Evolutionary conservation across 1,140 invertebrate species (phyloP).

Genomic region (Asobara japonica): DNA sequence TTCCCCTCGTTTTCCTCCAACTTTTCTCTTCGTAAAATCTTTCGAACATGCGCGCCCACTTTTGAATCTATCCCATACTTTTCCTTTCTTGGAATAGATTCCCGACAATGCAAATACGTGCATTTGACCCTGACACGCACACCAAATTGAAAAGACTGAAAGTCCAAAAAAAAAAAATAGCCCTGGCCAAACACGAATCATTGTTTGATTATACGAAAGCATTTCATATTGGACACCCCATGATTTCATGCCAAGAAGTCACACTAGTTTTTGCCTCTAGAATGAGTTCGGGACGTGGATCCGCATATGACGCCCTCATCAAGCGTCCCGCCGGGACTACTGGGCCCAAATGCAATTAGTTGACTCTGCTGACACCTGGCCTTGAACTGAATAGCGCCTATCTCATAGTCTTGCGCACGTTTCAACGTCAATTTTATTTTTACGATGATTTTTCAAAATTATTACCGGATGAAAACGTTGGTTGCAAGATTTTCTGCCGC

Average conservation of each 20-base stretch:
- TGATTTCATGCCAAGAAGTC: background rate
- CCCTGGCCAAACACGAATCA: background rate
- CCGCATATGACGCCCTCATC: background rate
- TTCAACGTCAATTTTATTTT: conserved; percentile 9
- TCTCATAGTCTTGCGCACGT: conserved; percentile 8
- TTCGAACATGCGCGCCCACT: too few species aligned
- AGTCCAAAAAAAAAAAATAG: background rate
- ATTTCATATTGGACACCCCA: background rate
- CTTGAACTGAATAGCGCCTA: background rate
- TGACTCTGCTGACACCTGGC: background rate
- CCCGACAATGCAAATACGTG: background rate
- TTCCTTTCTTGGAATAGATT: background rate
- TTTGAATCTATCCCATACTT: background rate
- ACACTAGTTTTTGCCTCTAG: background rate
- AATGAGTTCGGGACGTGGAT: background rate
- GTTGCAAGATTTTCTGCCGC: background rate
- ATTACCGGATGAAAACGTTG: background rate
- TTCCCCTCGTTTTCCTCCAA: too few species aligned
- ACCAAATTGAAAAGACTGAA: background rate
- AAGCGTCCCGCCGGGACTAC: background rate
- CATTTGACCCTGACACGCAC: conserved; percentile 1
- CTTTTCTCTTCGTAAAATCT: too few species aligned
- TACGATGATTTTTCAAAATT: background rate
- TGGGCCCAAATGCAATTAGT: background rate
- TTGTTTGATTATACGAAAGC: background rate